These are phyloP conservation scores for Lasioglossum lativentre DNA, from an alignment of 2,888 invertebrate genomes.

Conservation along the genomic window DNA sequence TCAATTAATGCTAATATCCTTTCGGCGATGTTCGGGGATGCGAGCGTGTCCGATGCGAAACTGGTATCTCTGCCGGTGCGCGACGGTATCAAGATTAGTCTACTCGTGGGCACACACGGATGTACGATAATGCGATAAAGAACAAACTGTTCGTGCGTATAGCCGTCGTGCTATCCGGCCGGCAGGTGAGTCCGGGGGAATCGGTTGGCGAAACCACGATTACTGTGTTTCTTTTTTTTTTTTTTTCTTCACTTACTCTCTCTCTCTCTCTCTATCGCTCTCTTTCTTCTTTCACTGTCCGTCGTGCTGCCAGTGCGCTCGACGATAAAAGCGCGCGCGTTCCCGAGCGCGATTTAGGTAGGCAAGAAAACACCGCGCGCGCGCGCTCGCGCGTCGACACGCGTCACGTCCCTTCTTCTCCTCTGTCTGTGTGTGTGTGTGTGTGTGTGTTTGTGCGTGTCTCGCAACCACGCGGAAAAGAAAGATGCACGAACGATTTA, in stretches of 20 bases:
- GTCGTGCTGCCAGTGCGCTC: conserved; percentile 3
- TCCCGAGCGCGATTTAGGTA: neutral
- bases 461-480: neutral
- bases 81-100: conserved; percentile 60
- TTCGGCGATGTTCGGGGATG: neutral
- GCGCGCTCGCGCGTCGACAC: neutral
- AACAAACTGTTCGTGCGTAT: conserved; percentile 54
- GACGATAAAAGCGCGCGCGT: neutral
- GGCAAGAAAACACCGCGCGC: neutral
- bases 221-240: conserved; percentile 51
- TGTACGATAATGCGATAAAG: conserved; percentile 62
- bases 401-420: neutral
- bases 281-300: conserved; percentile 27
- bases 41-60: conserved; percentile 1
- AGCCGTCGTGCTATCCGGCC: conserved; percentile 51
- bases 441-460: too few species aligned
- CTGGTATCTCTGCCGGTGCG: conserved; percentile 24
- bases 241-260: conserved; percentile 35
- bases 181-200: conserved; percentile 67
- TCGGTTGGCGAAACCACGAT: conserved; percentile 62
- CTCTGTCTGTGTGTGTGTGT: too few species aligned
- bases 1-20: conserved; percentile 36
- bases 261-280: conserved; percentile 3
- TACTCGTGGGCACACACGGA: conserved; percentile 36
- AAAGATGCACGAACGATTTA: conserved; percentile 10